A percentile compares a stretch with the other conserved stretches of the same genome.
phyloP scores from a whole-genome alignment of 2,113 vertebrate species.

The Aplodontia rufa region DNA sequence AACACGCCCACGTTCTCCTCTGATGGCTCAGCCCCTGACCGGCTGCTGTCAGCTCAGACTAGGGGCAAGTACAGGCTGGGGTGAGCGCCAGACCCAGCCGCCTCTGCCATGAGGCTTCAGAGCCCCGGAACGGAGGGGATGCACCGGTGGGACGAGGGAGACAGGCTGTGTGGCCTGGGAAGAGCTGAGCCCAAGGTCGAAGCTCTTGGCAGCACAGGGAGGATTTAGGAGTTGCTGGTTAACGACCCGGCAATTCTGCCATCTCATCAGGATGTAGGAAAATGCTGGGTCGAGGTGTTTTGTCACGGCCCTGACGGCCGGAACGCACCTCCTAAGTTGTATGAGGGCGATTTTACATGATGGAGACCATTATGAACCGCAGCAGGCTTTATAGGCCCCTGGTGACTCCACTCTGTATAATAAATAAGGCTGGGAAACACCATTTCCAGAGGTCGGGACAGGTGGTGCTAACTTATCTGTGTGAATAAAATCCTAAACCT shows the following conservation, averaged over 20 bases:
- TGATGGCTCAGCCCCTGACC: background rate
- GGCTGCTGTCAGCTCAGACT: background rate
- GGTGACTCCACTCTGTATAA: background rate
- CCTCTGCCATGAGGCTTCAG: rapidly evolving
- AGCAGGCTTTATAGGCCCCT: background rate
- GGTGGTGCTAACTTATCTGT: background rate
- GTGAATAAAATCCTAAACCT: background rate
- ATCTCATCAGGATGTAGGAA: background rate
- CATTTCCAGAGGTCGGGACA: background rate
- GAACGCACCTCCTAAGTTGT: background rate
- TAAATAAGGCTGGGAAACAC: background rate
- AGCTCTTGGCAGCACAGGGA: background rate
- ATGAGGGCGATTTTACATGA: background rate
- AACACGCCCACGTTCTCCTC: rapidly evolving
- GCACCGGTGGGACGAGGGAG: rapidly evolving
- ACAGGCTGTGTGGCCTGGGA: rapidly evolving
- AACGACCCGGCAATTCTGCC: background rate
- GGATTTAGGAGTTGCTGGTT: background rate
- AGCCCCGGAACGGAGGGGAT: background rate
- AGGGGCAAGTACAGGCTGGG: rapidly evolving
- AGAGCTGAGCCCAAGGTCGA: background rate
- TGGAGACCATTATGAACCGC: background rate
- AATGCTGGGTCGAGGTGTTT: background rate
- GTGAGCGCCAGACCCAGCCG: rapidly evolving
- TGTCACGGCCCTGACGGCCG: rapidly evolving